A percentile compares a stretch with the other conserved stretches of the same genome.
These are phyloP conservation scores for Parazoanthus atlanticus DNA, from an alignment of 92 coral and sea anemone species.

Conservation along the genomic window DNA sequence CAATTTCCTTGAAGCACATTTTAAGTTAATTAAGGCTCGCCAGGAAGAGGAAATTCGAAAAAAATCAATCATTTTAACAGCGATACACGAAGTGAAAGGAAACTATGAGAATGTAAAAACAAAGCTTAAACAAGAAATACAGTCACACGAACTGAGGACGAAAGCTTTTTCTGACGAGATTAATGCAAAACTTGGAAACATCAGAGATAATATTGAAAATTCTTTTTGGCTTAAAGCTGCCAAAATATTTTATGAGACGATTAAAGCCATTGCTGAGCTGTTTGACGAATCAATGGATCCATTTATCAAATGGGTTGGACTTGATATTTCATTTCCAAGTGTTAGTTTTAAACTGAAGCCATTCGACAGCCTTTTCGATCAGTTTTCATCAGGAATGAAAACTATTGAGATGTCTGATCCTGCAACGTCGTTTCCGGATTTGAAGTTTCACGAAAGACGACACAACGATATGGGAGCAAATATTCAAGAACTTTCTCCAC, in stretches of 20 bases:
- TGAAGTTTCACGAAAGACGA: neutral
- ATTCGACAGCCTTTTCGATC: conserved; percentile 58
- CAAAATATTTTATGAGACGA: conserved; percentile 48
- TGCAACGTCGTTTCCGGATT: neutral
- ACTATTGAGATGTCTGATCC: conserved; percentile 6
- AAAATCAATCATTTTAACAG: conserved; percentile 66
- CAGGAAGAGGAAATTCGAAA: conserved; percentile 66
- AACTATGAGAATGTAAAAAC: conserved; percentile 54
- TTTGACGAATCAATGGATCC: conserved; percentile 67
- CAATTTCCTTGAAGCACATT: conserved; percentile 55
- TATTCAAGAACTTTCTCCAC: conserved; percentile 37
- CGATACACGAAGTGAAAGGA: conserved; percentile 45
- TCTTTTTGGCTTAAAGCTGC: conserved; percentile 81
- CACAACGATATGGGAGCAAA: conserved; percentile 14
- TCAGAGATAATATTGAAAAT: conserved; percentile 47
- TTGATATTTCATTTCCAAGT: conserved; percentile 65
- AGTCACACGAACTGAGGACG: conserved; percentile 51
- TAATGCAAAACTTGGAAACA: conserved; percentile 59
- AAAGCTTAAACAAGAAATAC: conserved; percentile 52
- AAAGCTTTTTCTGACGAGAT: conserved; percentile 57
- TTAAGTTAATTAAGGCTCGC: conserved; percentile 56
- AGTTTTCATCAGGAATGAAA: conserved; percentile 42
- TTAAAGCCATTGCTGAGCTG: conserved; percentile 45
- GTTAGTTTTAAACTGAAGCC: conserved; percentile 56
- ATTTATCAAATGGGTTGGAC: conserved; percentile 77